Conservation (phyloP, 1,140 invertebrate genomes). For the Drosophila lini region DNA sequence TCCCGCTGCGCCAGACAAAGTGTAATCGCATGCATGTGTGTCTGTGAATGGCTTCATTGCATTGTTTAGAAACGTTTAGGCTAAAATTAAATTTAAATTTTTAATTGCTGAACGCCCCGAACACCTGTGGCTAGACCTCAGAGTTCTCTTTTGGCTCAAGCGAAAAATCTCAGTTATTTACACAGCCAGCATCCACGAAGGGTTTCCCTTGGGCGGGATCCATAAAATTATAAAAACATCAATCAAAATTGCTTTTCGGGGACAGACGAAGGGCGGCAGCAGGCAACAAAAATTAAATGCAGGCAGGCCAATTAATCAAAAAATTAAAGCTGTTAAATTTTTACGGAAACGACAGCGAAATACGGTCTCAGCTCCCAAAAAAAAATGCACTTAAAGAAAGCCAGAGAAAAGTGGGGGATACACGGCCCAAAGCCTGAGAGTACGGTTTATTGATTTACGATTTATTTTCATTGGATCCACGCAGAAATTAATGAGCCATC, state of each 20-base stretch:
- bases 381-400: slow-evolving; percentile 31
- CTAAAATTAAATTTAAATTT: slow-evolving; percentile 78
- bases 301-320: slow-evolving; percentile 70
- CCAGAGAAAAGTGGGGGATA: slow-evolving; percentile 20
- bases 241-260: slow-evolving; percentile 64
- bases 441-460: slow-evolving; percentile 79
- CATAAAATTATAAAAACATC: slow-evolving; percentile 79
- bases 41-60: slow-evolving; percentile 61
- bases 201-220: slow-evolving; percentile 4
- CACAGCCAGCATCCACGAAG: slow-evolving; percentile 10
- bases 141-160: not conserved
- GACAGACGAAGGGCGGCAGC: slow-evolving; percentile 16
- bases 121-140: slow-evolving; percentile 67
- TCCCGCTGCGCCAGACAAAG: slow-evolving; percentile 54
- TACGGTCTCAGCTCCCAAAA: slow-evolving; percentile 4
- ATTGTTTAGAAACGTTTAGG: slow-evolving; percentile 79
- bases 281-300: slow-evolving; percentile 50
- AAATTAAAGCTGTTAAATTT: slow-evolving; percentile 71
- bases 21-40: slow-evolving; percentile 49
- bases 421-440: slow-evolving; percentile 39
- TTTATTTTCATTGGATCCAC: slow-evolving; percentile 73
- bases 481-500: slow-evolving; percentile 76
- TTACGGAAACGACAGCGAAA: slow-evolving; percentile 33
- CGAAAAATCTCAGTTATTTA: slow-evolving; percentile 23
- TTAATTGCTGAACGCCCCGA: slow-evolving; percentile 61